Conservation (phyloP, 2,113 vertebrate species). For the Mesoclemmys tuberculata region DNA sequence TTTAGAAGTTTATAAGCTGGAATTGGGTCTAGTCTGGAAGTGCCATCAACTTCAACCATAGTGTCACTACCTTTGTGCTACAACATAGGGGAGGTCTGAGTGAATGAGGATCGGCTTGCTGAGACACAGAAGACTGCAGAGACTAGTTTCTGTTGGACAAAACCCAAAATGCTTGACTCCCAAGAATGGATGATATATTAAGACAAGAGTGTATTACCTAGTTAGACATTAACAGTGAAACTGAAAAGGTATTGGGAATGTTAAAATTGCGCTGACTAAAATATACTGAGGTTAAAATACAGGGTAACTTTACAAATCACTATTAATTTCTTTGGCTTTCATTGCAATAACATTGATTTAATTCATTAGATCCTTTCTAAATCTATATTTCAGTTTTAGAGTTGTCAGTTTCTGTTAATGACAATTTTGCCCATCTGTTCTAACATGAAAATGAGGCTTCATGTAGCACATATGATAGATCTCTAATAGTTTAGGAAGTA, state of each 20-base stretch:
- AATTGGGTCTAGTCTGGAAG: background rate
- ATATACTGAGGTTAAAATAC: constrained; percentile 84
- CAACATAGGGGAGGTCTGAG: background rate
- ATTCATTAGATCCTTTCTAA: constrained; percentile 88
- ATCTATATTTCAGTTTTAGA: constrained; percentile 92
- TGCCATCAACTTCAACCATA: accelerated
- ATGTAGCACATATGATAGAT: constrained; percentile 80
- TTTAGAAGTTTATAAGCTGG: background rate
- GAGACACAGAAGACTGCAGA: background rate
- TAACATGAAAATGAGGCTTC: constrained; percentile 82
- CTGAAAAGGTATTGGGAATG: constrained; percentile 74
- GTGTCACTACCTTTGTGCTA: background rate
- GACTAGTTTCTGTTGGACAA: background rate
- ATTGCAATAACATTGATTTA: constrained; percentile 89
- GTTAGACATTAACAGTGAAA: constrained; percentile 71
- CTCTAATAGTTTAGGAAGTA: constrained; percentile 79
- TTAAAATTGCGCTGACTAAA: constrained; percentile 75
- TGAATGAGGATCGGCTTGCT: background rate
- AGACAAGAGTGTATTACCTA: constrained; percentile 60
- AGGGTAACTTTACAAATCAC: constrained; percentile 86
- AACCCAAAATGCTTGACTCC: background rate
- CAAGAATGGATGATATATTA: constrained; percentile 68
- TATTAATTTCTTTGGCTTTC: constrained; percentile 87
- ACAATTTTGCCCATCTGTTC: constrained; percentile 90
- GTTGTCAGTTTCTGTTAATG: constrained; percentile 90